These are phyloP conservation scores for Timema podura DNA, from an alignment of 2,888 invertebrate genomes.

Conservation along the genomic window DNA sequence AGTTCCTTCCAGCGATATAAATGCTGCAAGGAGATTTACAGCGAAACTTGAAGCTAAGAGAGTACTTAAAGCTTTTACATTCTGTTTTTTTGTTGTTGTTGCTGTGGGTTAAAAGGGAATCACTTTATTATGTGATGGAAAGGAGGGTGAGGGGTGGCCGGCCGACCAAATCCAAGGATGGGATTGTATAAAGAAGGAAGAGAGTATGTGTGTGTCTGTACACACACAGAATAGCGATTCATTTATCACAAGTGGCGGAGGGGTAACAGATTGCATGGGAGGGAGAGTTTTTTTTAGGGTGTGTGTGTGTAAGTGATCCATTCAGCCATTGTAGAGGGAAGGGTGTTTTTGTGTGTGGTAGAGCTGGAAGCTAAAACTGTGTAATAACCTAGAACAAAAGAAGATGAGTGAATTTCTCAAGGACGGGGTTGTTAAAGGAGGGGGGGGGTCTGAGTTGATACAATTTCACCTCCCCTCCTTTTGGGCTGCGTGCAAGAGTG, in stretches of 20 bases:
- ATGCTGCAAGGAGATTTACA: conserved; percentile 16
- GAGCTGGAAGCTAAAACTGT: background rate
- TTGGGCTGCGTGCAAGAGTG: too few relatives aligned
- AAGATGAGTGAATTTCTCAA: conserved; percentile 17
- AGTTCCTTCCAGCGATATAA: too few relatives aligned
- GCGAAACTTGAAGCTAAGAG: conserved; percentile 11
- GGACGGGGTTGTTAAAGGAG: too few relatives aligned
- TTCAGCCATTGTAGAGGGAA: background rate
- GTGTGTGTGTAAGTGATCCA: conserved; percentile 13
- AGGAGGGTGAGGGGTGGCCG: background rate
- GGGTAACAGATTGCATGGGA: too few relatives aligned
- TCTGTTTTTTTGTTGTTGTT: conserved; percentile 10
- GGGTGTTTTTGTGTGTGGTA: too few relatives aligned
- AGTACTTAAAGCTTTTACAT: conserved; percentile 15
- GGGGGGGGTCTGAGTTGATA: too few relatives aligned
- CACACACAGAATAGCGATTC: conserved; percentile 1
- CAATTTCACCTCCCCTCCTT: too few relatives aligned
- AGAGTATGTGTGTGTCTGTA: background rate
- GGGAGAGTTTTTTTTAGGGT: too few relatives aligned
- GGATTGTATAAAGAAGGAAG: conserved; percentile 12
- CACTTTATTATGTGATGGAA: conserved; percentile 21
- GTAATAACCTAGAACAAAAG: conserved; percentile 15
- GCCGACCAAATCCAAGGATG: conserved; percentile 14
- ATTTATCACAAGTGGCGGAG: conserved; percentile 14
- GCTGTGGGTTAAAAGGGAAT: conserved; percentile 26